phyloP scores from a whole-genome alignment of 2,113 vertebrate genomes.

The Pteropus alecto region DNA sequence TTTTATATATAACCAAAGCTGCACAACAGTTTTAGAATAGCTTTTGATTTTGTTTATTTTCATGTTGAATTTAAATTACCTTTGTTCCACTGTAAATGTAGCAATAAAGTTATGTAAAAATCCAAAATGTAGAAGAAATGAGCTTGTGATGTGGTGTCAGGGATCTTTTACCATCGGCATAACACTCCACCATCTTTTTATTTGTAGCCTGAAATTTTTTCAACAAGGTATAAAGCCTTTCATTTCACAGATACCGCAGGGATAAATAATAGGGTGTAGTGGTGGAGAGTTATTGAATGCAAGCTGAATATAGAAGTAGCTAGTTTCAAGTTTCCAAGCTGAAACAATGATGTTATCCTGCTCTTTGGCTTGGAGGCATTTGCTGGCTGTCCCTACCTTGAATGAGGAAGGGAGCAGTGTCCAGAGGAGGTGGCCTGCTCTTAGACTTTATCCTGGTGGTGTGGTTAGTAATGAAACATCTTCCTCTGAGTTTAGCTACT shows the following conservation, averaged over 20 bases:
- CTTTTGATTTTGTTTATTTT: background rate
- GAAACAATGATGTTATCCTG: background rate
- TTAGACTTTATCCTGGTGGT: background rate
- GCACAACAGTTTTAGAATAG: background rate
- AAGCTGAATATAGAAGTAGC: background rate
- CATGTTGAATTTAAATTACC: background rate
- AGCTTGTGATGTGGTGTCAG: background rate
- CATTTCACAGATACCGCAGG: background rate
- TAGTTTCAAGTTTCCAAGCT: background rate
- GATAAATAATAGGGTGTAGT: conserved; percentile 1
- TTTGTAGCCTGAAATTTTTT: conserved; percentile 28
- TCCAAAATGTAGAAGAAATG: background rate
- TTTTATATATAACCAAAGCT: background rate
- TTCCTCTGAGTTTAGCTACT: background rate
- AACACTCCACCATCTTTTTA: background rate
- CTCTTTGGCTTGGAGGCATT: background rate
- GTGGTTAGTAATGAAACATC: background rate
- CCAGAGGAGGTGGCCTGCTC: background rate
- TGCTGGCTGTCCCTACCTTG: background rate
- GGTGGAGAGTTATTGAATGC: background rate
- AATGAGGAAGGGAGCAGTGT: background rate
- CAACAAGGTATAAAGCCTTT: conserved; percentile 28
- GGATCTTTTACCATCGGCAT: background rate
- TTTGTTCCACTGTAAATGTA: background rate
- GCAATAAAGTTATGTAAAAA: background rate